Conservation (phyloP, 2,888 invertebrate genomes). For the Heliconius sara region DNA sequence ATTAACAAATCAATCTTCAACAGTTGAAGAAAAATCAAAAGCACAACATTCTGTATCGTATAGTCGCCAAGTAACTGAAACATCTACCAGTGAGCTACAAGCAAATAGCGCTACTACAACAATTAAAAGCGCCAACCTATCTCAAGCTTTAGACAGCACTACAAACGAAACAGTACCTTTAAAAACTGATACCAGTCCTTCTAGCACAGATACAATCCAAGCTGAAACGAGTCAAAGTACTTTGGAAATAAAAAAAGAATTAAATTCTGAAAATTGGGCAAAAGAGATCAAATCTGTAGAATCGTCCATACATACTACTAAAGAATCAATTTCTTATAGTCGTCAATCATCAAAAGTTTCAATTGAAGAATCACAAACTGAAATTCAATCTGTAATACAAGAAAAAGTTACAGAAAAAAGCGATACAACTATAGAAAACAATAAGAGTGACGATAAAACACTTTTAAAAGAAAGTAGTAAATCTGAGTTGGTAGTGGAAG, state of each 20-base stretch:
- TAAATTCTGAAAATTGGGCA: conserved; percentile 41
- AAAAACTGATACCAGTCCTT: conserved; percentile 6
- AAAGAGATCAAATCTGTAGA: conserved; percentile 20
- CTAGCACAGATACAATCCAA: conserved; percentile 27
- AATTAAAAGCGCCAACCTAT: conserved; percentile 7
- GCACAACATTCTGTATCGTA: conserved; percentile 42
- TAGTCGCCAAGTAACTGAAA: conserved; percentile 41
- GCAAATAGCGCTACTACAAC: conserved; percentile 5
- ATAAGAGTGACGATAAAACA: not conserved
- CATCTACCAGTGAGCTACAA: conserved; percentile 26
- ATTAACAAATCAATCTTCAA: conserved; percentile 44
- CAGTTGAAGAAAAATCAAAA: conserved; percentile 41
- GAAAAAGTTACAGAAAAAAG: conserved; percentile 21
- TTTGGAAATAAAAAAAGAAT: conserved; percentile 44
- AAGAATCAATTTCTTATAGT: conserved; percentile 43
- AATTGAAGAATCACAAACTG: conserved; percentile 33
- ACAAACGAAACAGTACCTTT: not conserved
- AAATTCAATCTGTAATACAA: conserved; percentile 30
- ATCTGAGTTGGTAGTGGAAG: not conserved
- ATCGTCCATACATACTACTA: conserved; percentile 16
- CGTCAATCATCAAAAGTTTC: conserved; percentile 46
- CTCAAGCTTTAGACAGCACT: not conserved
- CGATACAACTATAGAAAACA: not conserved
- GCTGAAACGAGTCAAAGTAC: conserved; percentile 30
- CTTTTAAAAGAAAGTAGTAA: conserved; percentile 2